Conservation (phyloP, 2,113 vertebrate species). For the Apus apus region DNA sequence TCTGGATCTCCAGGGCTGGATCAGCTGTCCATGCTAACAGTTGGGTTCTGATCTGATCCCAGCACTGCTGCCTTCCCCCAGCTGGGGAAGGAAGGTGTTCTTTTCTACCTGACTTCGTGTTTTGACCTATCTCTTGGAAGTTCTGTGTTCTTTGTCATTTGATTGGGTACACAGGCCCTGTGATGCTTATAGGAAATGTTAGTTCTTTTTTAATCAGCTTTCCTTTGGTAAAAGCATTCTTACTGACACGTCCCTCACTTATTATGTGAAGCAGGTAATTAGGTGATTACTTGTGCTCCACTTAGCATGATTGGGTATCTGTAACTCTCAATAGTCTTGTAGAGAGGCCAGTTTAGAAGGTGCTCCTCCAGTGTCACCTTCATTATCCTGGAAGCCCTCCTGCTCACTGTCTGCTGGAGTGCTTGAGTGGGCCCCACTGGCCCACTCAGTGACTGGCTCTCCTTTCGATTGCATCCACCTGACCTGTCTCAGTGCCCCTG, state of each 20-base stretch:
- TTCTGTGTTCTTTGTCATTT: background rate
- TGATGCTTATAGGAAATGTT: background rate
- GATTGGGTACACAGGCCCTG: background rate
- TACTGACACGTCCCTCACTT: background rate
- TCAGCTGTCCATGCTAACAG: fast-evolving
- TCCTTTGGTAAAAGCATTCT: background rate
- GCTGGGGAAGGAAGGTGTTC: background rate
- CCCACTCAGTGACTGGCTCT: background rate
- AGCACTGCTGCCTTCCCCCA: background rate
- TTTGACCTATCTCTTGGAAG: background rate
- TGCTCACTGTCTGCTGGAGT: background rate
- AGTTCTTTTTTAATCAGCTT: background rate
- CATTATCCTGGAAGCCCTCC: background rate
- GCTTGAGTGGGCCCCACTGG: background rate
- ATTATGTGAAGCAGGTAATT: slow-evolving; percentile 18
- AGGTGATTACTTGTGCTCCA: background rate
- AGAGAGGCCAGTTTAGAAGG: background rate
- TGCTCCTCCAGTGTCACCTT: background rate
- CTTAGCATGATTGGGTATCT: background rate
- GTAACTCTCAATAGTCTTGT: background rate
- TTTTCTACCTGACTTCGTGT: fast-evolving
- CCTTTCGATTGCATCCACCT: background rate
- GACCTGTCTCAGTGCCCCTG: background rate
- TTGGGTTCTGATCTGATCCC: no score
- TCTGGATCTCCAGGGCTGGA: background rate